Conservation (phyloP, 2,888 invertebrate genomes). For the Dynastes maya region DNA sequence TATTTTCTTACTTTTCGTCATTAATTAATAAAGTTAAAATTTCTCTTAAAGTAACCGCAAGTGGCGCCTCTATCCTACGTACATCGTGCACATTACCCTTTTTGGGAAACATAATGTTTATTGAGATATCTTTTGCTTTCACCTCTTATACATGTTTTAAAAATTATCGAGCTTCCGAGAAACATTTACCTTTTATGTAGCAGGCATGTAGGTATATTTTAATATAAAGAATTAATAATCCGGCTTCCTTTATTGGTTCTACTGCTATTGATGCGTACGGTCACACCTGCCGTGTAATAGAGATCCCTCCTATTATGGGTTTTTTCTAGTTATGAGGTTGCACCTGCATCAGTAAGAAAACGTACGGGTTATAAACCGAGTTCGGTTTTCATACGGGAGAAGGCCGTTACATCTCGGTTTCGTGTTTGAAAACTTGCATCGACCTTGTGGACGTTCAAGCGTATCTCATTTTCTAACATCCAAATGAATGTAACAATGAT, state of each 20-base stretch:
- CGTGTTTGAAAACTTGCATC: conserved; percentile 4
- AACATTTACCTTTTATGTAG: too few species aligned
- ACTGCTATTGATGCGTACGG: conserved; percentile 16
- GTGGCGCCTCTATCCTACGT: too few species aligned
- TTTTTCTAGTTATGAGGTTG: conserved; percentile 18
- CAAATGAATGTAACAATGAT: neutral
- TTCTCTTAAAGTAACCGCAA: too few species aligned
- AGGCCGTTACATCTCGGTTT: conserved; percentile 7
- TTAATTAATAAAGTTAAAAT: too few species aligned
- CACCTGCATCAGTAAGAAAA: conserved; percentile 19
- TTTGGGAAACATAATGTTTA: too few species aligned
- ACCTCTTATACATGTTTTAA: too few species aligned
- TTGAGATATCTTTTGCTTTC: too few species aligned
- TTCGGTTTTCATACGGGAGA: neutral
- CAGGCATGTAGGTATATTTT: neutral
- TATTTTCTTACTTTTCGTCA: too few species aligned
- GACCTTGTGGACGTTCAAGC: conserved; percentile 19
- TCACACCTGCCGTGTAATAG: conserved; percentile 22
- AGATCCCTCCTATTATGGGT: conserved; percentile 26
- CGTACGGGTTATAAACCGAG: neutral
- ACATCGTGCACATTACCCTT: too few species aligned
- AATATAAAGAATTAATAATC: conserved; percentile 5
- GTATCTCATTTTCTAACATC: neutral
- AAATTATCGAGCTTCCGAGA: too few species aligned
- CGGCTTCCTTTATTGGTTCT: neutral